Evolutionary conservation across 2,888 invertebrate species (phyloP), one percentile per base, ranked within the genome.

Genomic region (Diachrysia chrysitis): DNA sequence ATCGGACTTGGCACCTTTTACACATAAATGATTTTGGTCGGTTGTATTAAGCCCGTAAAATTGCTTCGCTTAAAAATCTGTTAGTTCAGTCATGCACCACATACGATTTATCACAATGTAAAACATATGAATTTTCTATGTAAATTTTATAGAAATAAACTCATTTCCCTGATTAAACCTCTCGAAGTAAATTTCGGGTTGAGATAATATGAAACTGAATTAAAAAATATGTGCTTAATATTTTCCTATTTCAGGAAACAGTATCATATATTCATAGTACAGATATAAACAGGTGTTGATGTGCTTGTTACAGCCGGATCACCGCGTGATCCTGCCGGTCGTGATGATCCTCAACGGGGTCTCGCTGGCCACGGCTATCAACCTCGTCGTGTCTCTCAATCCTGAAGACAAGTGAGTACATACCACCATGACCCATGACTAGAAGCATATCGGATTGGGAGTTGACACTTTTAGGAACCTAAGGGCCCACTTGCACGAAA

Each of bases 371-470:
- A 92, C 91, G 0, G 91, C 95, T 0, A 85, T 92, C 63, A 92
- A 93, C 69, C 85, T 93, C 42, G 93, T 96, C 64, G 77, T 93
- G 25, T 85, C 90, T 2, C 91, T 96, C 53, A 89, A 93, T 58
- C 95, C 95, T 10, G 95, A 95, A 74, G 96, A 96, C 85, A 94
- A 88, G 95, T 95, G 77, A 83, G 73, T 75, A 25, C 4, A 12
- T 12, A 12, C 21, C 4, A 10, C 29, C 7, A n/a, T n/a, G n/a
- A n/a, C n/a, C n/a, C n/a, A n/a, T n/a, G n/a, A n/a, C n/a, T n/a
- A n/a, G n/a, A n/a, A n/a, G n/a, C n/a, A n/a, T n/a, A n/a, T n/a
- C n/a, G n/a, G n/a, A n/a, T n/a, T n/a, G n/a, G n/a, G n/a, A n/a
- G n/a, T n/a, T n/a, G n/a, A n/a, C n/a, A n/a, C n/a, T n/a, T n/a